phyloP scores from a whole-genome alignment of 2,113 vertebrate species.

The Pseudois nayaur region DNA sequence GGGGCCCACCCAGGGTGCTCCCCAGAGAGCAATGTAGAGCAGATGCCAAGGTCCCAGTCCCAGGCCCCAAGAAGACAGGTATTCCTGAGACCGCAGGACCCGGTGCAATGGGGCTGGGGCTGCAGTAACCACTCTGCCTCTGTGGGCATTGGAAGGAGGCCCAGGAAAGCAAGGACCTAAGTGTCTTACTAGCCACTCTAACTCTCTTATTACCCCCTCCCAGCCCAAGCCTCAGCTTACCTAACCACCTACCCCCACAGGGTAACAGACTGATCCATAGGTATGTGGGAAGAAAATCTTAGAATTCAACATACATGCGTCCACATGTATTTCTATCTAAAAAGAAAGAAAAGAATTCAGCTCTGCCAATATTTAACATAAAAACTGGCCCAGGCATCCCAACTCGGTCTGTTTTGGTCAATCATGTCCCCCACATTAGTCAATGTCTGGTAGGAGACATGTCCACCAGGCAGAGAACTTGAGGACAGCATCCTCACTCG shows the following conservation, averaged over 20 bases:
- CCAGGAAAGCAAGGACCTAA: background rate
- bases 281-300: background rate
- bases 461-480: background rate
- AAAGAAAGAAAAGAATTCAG: background rate
- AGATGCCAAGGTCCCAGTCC: background rate
- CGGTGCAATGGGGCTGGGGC: background rate
- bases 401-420: background rate
- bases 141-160: background rate
- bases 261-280: background rate
- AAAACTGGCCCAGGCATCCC: background rate
- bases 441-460: background rate
- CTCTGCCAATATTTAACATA: background rate
- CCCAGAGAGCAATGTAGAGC: background rate
- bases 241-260: no score
- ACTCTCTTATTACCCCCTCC: background rate
- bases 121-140: background rate
- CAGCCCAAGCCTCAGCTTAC: background rate
- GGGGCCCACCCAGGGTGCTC: background rate
- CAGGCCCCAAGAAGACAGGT: background rate
- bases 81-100: background rate
- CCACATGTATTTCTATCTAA: background rate
- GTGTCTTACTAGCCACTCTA: background rate
- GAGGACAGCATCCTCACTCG: background rate
- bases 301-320: background rate
- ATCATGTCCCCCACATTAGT: background rate